These are phyloP conservation scores for Epinephelus coioides DNA, from an alignment of 2,797 vertebrate genomes.

Conservation along the genomic window DNA sequence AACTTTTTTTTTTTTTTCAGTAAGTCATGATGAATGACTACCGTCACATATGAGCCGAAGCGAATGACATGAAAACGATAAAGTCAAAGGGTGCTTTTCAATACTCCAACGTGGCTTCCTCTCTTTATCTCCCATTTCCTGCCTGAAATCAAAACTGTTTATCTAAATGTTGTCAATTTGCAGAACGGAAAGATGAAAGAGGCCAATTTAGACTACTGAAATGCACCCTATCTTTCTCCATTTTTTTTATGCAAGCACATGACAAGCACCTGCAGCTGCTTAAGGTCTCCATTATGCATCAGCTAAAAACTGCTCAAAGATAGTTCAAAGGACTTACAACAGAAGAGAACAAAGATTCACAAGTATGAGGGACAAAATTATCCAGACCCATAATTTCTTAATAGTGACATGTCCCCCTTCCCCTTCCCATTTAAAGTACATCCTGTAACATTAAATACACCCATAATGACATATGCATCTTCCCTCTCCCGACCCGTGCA, in stretches of 20 bases:
- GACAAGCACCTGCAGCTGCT: constrained; percentile 69
- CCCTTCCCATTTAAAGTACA: constrained; percentile 60
- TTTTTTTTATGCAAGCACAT: constrained; percentile 67
- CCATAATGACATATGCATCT: constrained; percentile 44
- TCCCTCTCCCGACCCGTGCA: constrained; percentile 53
- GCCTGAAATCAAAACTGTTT: constrained; percentile 34
- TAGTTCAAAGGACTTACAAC: constrained; percentile 81
- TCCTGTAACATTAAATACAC: constrained; percentile 70
- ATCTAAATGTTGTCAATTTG: constrained; percentile 40
- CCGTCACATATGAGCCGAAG: constrained; percentile 81
- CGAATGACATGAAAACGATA: constrained; percentile 72
- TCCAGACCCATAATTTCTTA: constrained; percentile 62
- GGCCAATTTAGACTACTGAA: constrained; percentile 60
- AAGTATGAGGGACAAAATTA: constrained; percentile 84
- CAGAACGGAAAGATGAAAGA: constrained; percentile 50
- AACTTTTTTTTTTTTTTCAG: constrained; percentile 61
- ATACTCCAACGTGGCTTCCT: constrained; percentile 40
- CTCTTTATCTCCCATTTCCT: constrained; percentile 34
- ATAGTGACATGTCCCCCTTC: constrained; percentile 50
- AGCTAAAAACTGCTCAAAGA: constrained; percentile 83
- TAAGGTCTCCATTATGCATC: constrained; percentile 75
- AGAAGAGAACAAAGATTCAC: constrained; percentile 86
- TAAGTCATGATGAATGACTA: constrained; percentile 80
- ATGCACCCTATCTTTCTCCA: constrained; percentile 50
- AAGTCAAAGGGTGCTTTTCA: constrained; percentile 63